These are phyloP conservation scores for Lophius americanus DNA, from an alignment of 2,797 vertebrate genomes.

Conservation along the genomic window DNA sequence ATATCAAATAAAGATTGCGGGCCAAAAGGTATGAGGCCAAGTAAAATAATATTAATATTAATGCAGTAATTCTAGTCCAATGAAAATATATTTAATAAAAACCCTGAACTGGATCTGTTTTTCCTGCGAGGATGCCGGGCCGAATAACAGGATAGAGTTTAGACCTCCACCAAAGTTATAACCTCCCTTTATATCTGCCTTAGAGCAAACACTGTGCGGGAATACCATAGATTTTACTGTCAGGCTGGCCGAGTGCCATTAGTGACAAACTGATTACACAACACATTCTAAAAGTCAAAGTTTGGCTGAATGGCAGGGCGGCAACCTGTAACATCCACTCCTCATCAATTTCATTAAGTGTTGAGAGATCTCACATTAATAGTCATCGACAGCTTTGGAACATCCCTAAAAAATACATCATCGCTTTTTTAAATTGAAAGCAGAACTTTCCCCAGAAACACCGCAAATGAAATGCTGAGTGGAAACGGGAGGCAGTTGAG, in stretches of 20 bases:
- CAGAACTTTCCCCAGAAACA: slow-evolving; percentile 18
- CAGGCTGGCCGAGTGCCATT: slow-evolving; percentile 6
- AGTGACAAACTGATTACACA: slow-evolving; percentile 11
- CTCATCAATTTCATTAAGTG: not conserved
- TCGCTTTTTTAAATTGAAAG: slow-evolving; percentile 19
- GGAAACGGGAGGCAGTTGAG: slow-evolving; percentile 26
- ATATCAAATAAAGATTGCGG: slow-evolving; percentile 56
- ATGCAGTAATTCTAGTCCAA: slow-evolving; percentile 37
- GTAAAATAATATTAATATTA: slow-evolving; percentile 51
- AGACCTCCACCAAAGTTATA: slow-evolving; percentile 42
- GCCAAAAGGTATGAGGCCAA: slow-evolving; percentile 39
- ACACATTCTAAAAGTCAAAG: not conserved
- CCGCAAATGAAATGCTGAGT: not conserved
- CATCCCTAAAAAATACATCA: not conserved
- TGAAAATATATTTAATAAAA: slow-evolving; percentile 41
- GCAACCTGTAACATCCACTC: no score
- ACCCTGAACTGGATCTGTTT: slow-evolving; percentile 30
- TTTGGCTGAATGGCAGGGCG: not conserved
- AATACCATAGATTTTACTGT: not conserved
- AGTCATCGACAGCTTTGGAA: slow-evolving; percentile 9
- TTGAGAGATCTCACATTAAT: not conserved
- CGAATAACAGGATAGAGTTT: slow-evolving; percentile 32
- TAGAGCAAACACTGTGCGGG: slow-evolving; percentile 4
- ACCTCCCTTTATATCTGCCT: slow-evolving; percentile 18
- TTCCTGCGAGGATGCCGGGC: slow-evolving; percentile 14